A percentile compares a stretch with the other conserved stretches of the same genome.
phyloP scores from a whole-genome alignment of 1,140 invertebrate genomes.

The Sinella curviseta region DNA sequence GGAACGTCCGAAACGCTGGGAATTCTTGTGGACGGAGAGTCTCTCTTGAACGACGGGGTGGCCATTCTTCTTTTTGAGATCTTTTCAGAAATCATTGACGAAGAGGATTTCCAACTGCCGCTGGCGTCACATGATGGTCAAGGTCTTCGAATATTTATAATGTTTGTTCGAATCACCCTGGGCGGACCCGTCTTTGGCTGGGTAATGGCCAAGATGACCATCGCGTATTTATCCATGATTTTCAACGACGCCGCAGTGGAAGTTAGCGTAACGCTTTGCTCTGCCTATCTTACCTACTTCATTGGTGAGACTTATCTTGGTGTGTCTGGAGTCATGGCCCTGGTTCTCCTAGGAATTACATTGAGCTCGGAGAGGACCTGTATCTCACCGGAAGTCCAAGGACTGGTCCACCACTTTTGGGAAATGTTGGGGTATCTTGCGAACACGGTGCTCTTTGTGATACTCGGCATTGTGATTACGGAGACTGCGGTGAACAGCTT shows the following conservation, averaged over 20 bases:
- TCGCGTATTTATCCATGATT: slow-evolving; percentile 50
- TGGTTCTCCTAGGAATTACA: slow-evolving; percentile 55
- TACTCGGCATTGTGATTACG: slow-evolving; percentile 57
- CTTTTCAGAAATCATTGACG: slow-evolving; percentile 38
- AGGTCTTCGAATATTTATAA: neutral
- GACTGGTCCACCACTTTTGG: slow-evolving; percentile 56
- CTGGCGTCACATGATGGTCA: neutral
- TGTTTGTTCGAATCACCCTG: neutral
- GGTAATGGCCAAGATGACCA: slow-evolving; percentile 53
- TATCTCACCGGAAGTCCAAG: slow-evolving; percentile 57
- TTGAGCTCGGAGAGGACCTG: slow-evolving; percentile 54
- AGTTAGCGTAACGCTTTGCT: slow-evolving; percentile 55
- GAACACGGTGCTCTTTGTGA: slow-evolving; percentile 52
- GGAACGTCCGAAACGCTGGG: slow-evolving; percentile 54
- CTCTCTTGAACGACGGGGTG: slow-evolving; percentile 58
- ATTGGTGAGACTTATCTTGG: slow-evolving; percentile 53
- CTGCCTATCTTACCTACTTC: slow-evolving; percentile 56
- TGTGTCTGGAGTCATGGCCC: slow-evolving; percentile 57
- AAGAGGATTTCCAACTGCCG: neutral
- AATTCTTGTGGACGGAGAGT: slow-evolving; percentile 57
- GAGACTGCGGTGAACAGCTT: slow-evolving; percentile 50
- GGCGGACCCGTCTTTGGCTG: slow-evolving; percentile 51
- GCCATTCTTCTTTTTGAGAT: slow-evolving; percentile 56
- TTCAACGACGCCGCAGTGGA: slow-evolving; percentile 54
- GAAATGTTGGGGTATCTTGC: slow-evolving; percentile 29